A percentile compares a stretch with the other conserved stretches of the same genome.
Conservation (phyloP, 2,888 invertebrate genomes). For the Acleris literana region DNA sequence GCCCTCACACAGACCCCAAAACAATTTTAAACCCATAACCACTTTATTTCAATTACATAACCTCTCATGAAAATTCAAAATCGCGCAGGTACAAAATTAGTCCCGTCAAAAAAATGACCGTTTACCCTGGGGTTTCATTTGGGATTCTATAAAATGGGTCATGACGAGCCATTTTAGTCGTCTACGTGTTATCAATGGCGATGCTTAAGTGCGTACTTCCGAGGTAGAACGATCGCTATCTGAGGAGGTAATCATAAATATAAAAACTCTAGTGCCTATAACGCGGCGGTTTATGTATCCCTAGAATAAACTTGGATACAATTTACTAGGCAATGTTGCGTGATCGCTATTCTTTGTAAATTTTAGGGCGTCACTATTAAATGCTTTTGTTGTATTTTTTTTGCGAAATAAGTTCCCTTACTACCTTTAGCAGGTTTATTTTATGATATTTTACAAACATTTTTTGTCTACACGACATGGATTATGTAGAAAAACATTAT, state of each 20-base stretch:
- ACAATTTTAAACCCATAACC: constrained; percentile 17
- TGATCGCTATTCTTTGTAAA: constrained; percentile 16
- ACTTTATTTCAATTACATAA: constrained; percentile 4
- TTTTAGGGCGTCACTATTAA: too few relatives aligned
- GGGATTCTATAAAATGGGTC: constrained; percentile 56
- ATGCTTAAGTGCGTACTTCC: constrained; percentile 35
- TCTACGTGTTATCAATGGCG: constrained; percentile 61
- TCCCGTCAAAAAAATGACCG: constrained; percentile 18
- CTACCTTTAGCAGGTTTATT: too few relatives aligned
- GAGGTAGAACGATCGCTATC: constrained; percentile 48
- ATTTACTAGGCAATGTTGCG: constrained; percentile 48
- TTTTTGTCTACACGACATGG: too few relatives aligned
- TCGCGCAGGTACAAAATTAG: constrained; percentile 14
- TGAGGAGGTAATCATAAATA: constrained; percentile 67
- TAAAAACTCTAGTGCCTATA: constrained; percentile 55
- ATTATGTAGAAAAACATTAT: too few relatives aligned
- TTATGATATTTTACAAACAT: too few relatives aligned
- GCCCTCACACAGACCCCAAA: not conserved
- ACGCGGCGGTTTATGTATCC: constrained; percentile 57
- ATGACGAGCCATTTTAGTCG: constrained; percentile 52
- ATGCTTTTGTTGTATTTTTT: constrained; percentile 5
- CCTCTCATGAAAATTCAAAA: constrained; percentile 9
- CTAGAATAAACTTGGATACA: constrained; percentile 52
- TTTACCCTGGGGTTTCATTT: constrained; percentile 43
- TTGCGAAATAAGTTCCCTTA: too few relatives aligned